Conservation (phyloP, 2,797 vertebrate genomes). For the Brachyalestes nurse region DNA sequence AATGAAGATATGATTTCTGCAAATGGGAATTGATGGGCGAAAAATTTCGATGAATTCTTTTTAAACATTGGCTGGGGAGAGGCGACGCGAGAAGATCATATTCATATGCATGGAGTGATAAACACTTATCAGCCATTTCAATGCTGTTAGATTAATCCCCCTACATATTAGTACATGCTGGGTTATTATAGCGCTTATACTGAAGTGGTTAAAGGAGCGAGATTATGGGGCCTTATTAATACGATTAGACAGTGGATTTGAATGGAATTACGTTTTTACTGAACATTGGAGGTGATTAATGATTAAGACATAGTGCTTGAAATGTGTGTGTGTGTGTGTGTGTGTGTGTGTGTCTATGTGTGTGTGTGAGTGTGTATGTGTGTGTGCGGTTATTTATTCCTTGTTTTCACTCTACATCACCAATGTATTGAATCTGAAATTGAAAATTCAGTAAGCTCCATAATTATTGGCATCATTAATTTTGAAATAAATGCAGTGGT, state of each 20-base stretch:
- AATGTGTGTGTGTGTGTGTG: not conserved
- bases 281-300: not conserved
- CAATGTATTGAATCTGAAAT: conserved; percentile 24
- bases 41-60: conserved; percentile 41
- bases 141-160: conserved; percentile 50
- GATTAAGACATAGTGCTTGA: not conserved
- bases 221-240: conserved; percentile 8
- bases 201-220: conserved; percentile 9
- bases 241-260: conserved; percentile 8
- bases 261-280: not conserved
- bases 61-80: conserved; percentile 37
- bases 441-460: not conserved
- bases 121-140: conserved; percentile 30
- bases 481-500: too few relatives aligned
- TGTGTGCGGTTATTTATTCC: not conserved
- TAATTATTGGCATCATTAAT: not conserved
- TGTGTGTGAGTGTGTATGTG: not conserved
- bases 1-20: conserved; percentile 37
- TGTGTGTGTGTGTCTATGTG: not conserved
- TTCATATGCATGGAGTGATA: not conserved
- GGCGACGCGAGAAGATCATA: conserved; percentile 14
- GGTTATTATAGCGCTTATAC: conserved; percentile 9
- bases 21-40: conserved; percentile 41
- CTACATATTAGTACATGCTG: not conserved
- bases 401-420: not conserved